Base-by-base conservation (phyloP, 2,888 invertebrate genomes). In the Hydrotaea diabolus region DNA sequence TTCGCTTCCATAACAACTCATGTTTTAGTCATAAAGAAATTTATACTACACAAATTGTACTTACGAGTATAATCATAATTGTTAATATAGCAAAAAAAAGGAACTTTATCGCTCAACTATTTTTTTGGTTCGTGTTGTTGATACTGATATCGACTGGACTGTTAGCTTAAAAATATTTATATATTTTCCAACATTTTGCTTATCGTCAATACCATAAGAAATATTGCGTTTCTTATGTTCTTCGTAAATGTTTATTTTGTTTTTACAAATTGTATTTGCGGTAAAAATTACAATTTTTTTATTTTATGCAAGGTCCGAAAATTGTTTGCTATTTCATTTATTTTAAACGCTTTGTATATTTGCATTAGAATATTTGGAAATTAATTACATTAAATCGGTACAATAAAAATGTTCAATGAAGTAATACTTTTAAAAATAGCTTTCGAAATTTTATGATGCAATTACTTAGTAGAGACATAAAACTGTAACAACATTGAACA, bases 1-100 rank as follows among this genome's bases (percentile, higher is more conserved):
- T 55, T 55, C 55, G 55, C 55, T 19, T 19, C 23, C 19, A 55
- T 23, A 55, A 31, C 69, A 69, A 69, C 69, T 46, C 46, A 46
- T 69, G 69, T 23, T 69, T 46, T 69, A 55, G 23, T 55, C 55
- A 55, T 55, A 55, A 55, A 55, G 11, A 55, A n/a, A n/a, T n/a
- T n/a, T 49, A 49, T 49, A 55, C 39, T 39, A 39, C 11, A 39
- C 8, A 39, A 8, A 13, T 39, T 55, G 55, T 55, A 21, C 55
- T n/a, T n/a, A n/a, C 17, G 21, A 55, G 4, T 55, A 21, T 55
- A 55, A 55, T 55, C 55, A 55, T 55, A 55, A 55, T 55, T 55
- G 21, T 21, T 21, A 55, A 55, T 21, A 55, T 17, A 55, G 11
- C 55, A 1, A 7, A 2, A 31, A 31, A 31, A 19, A 55, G 55